These are phyloP conservation scores for Chaetops frenatus DNA, from an alignment of 2,113 vertebrate genomes.

Conservation along the genomic window DNA sequence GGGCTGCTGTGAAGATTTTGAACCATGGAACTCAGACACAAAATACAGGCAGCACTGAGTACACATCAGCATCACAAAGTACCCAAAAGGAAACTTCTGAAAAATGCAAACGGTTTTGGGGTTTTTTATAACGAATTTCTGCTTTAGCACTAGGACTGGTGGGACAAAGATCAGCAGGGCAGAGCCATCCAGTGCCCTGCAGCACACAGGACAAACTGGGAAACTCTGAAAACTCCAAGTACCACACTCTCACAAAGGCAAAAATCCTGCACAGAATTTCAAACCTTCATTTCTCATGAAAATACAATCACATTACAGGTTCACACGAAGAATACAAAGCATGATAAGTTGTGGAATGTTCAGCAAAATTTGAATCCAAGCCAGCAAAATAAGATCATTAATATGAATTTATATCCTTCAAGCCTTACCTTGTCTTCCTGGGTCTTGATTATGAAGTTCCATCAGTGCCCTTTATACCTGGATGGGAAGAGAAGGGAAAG, in stretches of 20 bases:
- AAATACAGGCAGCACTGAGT: neutral
- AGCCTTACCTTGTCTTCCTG: neutral
- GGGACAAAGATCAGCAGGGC: neutral
- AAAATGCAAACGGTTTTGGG: neutral
- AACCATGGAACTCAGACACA: neutral
- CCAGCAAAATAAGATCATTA: neutral
- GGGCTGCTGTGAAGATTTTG: neutral
- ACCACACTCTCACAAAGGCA: neutral
- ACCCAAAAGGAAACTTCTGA: neutral
- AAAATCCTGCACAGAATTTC: neutral
- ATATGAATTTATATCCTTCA: neutral
- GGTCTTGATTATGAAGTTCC: neutral
- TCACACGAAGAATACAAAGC: neutral
- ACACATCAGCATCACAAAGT: neutral
- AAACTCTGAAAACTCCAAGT: neutral
- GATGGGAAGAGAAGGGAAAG: neutral
- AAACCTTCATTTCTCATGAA: neutral
- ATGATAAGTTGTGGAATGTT: neutral
- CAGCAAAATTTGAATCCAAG: neutral
- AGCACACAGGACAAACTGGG: neutral
- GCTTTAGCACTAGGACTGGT: neutral
- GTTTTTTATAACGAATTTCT: neutral
- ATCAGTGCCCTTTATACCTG: neutral
- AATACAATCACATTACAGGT: neutral
- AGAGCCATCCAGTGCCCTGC: neutral